A percentile compares a stretch with the other conserved stretches of the same genome.
phyloP scores from a whole-genome alignment of 2,113 vertebrate genomes.

The Corythaixoides concolor region DNA sequence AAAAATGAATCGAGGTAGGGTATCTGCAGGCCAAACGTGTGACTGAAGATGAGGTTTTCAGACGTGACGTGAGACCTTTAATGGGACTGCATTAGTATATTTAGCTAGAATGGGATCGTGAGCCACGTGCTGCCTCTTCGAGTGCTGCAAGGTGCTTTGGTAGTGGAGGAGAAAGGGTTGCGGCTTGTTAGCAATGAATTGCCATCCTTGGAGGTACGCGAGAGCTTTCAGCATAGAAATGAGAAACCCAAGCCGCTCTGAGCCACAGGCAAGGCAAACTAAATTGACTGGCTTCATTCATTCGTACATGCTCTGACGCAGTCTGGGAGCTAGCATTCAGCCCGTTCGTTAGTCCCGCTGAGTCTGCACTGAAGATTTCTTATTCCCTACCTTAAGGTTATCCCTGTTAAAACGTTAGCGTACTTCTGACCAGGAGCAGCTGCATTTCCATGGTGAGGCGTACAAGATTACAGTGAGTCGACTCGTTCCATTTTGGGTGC shows the following conservation, averaged over 20 bases:
- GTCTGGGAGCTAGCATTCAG: background rate
- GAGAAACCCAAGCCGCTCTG: background rate
- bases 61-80: background rate
- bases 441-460: background rate
- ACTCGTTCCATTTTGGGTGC: accelerated
- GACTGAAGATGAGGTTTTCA: conserved; percentile 21
- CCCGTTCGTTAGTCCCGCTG: background rate
- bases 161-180: background rate
- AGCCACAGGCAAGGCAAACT: background rate
- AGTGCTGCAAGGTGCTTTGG: background rate
- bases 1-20: background rate
- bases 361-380: background rate
- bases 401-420: accelerated
- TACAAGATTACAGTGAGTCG: background rate
- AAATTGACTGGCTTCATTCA: background rate
- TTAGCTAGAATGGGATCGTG: background rate
- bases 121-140: background rate
- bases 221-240: background rate
- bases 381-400: background rate
- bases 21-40: background rate
- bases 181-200: background rate
- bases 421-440: background rate
- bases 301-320: background rate
- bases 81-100: background rate
- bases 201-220: background rate